These are phyloP conservation scores for Tetranychus cinnabarinus DNA, from an alignment of 1,140 invertebrate species.

Conservation along the genomic window DNA sequence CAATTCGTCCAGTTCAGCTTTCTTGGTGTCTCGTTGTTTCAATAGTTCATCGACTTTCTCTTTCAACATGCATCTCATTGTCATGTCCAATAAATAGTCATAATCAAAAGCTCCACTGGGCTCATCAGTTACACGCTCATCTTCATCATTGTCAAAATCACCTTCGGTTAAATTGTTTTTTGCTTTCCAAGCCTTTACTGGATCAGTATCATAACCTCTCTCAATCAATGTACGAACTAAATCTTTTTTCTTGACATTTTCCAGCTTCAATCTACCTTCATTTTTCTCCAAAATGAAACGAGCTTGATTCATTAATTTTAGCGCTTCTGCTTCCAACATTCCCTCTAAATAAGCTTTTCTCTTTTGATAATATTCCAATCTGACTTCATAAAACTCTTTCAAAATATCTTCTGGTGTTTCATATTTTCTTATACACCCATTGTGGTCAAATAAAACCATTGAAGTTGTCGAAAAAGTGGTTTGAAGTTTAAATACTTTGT, in stretches of 20 bases:
- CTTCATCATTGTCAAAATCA: conserved; percentile 18
- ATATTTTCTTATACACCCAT: conserved; percentile 56
- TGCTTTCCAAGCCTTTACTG: conserved; percentile 76
- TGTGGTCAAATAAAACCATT: conserved; percentile 82
- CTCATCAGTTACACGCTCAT: conserved; percentile 15
- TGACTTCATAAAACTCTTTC: conserved; percentile 55
- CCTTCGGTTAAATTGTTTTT: conserved; percentile 16
- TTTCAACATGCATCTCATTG: conserved; percentile 72
- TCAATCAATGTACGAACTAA: conserved; percentile 71
- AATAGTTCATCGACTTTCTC: conserved; percentile 65
- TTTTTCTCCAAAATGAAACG: conserved; percentile 94
- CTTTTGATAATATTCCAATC: conserved; percentile 56
- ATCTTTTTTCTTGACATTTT: conserved; percentile 74
- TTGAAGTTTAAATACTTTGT: conserved; percentile 86
- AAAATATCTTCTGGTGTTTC: conserved; percentile 57
- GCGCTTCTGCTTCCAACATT: conserved; percentile 66
- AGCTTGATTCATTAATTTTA: conserved; percentile 72
- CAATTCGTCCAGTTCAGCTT: conserved; percentile 21
- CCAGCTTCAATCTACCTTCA: conserved; percentile 58
- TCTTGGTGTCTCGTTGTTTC: conserved; percentile 27
- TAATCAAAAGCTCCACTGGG: conserved; percentile 25
- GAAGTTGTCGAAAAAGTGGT: conserved; percentile 45
- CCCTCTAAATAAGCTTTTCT: conserved; percentile 79
- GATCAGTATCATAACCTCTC: conserved; percentile 76
- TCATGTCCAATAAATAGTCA: conserved; percentile 83